These are phyloP conservation scores for Macroglossus sobrinus DNA, from an alignment of 2,113 vertebrate genomes.

Conservation along the genomic window DNA sequence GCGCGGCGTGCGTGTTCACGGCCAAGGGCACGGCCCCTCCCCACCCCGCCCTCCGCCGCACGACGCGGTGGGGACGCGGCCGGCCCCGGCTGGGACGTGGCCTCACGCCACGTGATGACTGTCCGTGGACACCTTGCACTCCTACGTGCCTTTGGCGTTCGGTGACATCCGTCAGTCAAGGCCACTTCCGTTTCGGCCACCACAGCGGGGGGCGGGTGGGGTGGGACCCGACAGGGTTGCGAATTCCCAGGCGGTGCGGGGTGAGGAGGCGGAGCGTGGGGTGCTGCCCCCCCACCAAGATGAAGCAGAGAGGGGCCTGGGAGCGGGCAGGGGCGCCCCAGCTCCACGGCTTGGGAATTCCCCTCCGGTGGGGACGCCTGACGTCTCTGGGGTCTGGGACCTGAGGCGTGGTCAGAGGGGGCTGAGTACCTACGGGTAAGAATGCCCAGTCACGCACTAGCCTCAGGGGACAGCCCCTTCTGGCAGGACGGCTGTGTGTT, in stretches of 20 bases:
- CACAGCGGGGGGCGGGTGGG: accelerated
- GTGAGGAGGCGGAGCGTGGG: accelerated
- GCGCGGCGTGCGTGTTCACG: accelerated
- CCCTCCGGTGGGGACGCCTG: too few relatives aligned
- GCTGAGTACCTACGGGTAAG: not conserved
- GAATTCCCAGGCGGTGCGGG: accelerated
- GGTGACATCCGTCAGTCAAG: accelerated
- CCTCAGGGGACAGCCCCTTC: too few relatives aligned
- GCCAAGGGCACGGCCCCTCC: accelerated
- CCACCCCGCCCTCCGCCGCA: not conserved
- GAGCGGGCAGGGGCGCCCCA: not conserved
- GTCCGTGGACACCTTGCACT: accelerated
- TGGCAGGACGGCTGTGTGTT: not conserved
- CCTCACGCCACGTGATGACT: accelerated
- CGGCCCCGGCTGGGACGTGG: not conserved
- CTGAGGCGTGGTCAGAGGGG: not conserved
- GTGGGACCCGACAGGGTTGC: not conserved
- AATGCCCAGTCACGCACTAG: too few relatives aligned
- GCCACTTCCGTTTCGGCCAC: accelerated
- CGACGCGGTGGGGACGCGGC: too few relatives aligned
- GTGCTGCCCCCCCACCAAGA: not conserved
- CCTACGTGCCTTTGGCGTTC: accelerated
- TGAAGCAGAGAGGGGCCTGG: not conserved
- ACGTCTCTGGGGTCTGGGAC: accelerated
- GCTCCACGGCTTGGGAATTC: not conserved